A percentile compares a stretch with the other conserved stretches of the same genome.
Conservation (phyloP, 2,888 invertebrate species). For the Gasteruption jaculator region DNA sequence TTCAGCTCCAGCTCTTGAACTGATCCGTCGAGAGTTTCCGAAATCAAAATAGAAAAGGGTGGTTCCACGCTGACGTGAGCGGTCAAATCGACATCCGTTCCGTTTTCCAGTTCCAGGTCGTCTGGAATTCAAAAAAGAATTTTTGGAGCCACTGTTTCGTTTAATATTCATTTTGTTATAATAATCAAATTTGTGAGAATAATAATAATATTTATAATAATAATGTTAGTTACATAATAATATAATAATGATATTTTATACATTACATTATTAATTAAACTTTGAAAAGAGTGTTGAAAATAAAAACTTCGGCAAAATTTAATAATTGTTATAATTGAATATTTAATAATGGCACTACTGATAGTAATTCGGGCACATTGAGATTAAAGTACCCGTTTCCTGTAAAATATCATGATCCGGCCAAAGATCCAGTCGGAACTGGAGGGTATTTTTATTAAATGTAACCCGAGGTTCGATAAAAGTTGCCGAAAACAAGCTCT, state of each 20-base stretch:
- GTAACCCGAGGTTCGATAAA: slow-evolving; percentile 60
- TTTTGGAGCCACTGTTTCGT: too few species aligned
- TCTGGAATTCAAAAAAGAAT: slow-evolving; percentile 45
- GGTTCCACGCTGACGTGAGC: slow-evolving; percentile 52
- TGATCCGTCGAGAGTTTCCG: slow-evolving; percentile 18
- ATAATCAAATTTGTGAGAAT: too few species aligned
- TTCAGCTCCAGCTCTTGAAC: too few species aligned
- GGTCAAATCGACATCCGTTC: slow-evolving; percentile 54
- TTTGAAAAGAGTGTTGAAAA: slow-evolving; percentile 1
- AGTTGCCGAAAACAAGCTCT: slow-evolving; percentile 54
- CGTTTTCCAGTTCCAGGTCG: slow-evolving; percentile 56
- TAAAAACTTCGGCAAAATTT: slow-evolving; percentile 7
- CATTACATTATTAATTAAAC: too few species aligned
- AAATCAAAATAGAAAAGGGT: slow-evolving; percentile 52
- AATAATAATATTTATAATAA: too few species aligned
- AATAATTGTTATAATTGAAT: slow-evolving; percentile 6
- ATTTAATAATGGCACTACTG: too few species aligned
- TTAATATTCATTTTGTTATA: too few species aligned
- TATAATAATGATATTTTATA: too few species aligned
- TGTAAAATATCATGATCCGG: slow-evolving; percentile 53
- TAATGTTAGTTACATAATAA: too few species aligned
- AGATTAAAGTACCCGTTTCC: slow-evolving; percentile 53
- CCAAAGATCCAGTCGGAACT: slow-evolving; percentile 55
- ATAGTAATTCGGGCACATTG: too few species aligned
- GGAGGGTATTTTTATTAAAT: slow-evolving; percentile 53